Base-by-base conservation (phyloP, 2,113 vertebrate genomes). In the Ranitomeya imitator region DNA sequence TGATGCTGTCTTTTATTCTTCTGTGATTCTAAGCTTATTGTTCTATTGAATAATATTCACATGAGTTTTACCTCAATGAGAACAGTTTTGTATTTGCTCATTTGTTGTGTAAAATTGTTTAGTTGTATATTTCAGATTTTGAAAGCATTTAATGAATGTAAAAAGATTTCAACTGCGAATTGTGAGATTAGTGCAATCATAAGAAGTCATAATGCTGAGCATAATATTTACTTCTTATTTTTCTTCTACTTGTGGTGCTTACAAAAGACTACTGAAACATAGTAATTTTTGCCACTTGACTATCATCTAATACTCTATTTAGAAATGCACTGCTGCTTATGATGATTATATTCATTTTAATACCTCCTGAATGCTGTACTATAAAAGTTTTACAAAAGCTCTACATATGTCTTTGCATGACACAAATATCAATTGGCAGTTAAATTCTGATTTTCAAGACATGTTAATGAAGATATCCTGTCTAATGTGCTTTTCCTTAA, bases 251-350 rank as follows among this genome's bases (percentile, higher is more conserved):
- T 37, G 5, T 73, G 31, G 13, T 37, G 26, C 69, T 73, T 23
- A 73, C 69, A 73, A 73, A 16, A 73, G 26, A 73, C 69, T 73
- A 73, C 69, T 37, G 26, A 73, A 73, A 37, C 69, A 73, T 31
- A 37, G 31, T 73, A 37, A 73, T 73, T 73, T 73, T 73, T 37
- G 69, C 12, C 69, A 73, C 69, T 73, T 15, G 69, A 7, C 69
- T 73, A 73, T 13, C 69, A 73, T 37, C 31, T 73, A 73, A 73
- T 73, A 73, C 69, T 7, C 13, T 37, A 73, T 7, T 73, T 73
- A 16, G 15, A 73, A 73, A 73, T 73, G 26, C 31, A 73, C 37
- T 73, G 37, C 31, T 73, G 26, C 37, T 73, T 11, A 73, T 37
- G 26, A 73, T 37, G 37, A 73, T 26, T 23, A 23, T 73, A 37